Percentiles rank a stretch among this genome's conserved stretches.
Conservation (phyloP, 2,797 vertebrate species). For the Tokudaia tokunoshimensis region DNA sequence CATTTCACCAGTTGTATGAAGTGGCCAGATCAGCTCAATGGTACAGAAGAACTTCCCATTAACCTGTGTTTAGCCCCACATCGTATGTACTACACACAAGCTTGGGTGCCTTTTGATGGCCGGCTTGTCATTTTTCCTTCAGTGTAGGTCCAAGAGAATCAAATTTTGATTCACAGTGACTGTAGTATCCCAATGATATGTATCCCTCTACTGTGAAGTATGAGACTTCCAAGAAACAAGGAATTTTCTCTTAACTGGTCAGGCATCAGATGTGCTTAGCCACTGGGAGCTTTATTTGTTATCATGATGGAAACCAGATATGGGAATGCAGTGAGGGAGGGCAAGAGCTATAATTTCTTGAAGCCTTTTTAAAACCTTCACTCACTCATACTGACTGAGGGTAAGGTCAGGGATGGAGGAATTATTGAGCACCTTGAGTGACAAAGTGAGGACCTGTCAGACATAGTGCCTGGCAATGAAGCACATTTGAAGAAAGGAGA, state of each 20-base stretch:
- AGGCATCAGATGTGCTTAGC: constrained; percentile 44
- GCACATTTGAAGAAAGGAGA: constrained; percentile 69
- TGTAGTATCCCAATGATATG: constrained; percentile 27
- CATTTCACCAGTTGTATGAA: not conserved
- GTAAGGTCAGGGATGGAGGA: constrained; percentile 69
- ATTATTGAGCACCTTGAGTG: constrained; percentile 69
- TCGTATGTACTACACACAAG: not conserved
- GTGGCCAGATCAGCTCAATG: not conserved
- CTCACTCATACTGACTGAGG: constrained; percentile 75
- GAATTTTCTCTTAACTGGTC: constrained; percentile 70
- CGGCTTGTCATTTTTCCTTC: constrained; percentile 29
- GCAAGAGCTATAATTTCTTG: constrained; percentile 71
- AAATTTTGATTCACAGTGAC: constrained; percentile 1
- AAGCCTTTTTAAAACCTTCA: constrained; percentile 75
- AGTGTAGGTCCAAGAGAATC: constrained; percentile 11
- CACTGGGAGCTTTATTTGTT: constrained; percentile 72
- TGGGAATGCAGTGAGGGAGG: constrained; percentile 45
- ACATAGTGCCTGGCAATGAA: constrained; percentile 62
- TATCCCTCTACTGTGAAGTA: constrained; percentile 16
- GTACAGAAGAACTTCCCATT: not conserved
- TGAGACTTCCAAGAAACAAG: not conserved
- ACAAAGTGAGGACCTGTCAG: constrained; percentile 77
- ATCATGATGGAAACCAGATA: constrained; percentile 69
- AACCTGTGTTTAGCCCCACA: not conserved
- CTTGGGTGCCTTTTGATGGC: not conserved